Conservation (phyloP, 2,797 vertebrate genomes). For the Danio aesculapii region DNA sequence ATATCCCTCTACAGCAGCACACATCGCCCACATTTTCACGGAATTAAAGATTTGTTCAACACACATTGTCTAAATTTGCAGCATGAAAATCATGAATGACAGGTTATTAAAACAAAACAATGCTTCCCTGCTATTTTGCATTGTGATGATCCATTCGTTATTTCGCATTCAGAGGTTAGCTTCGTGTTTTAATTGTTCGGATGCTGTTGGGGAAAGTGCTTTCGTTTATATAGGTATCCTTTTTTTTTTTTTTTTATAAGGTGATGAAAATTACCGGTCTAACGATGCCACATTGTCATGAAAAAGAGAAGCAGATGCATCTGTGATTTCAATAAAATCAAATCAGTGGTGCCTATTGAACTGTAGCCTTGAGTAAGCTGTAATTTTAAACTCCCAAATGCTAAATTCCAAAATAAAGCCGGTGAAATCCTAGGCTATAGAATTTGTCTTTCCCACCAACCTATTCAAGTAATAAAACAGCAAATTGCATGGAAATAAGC, state of each 20-base stretch:
- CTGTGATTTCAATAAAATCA: slow-evolving; percentile 43
- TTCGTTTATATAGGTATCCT: background rate
- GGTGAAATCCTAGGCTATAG: slow-evolving; percentile 18
- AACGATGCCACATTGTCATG: slow-evolving; percentile 7
- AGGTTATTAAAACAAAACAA: slow-evolving; percentile 22
- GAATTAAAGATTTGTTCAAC: background rate
- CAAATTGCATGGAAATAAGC: slow-evolving; percentile 62
- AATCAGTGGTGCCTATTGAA: slow-evolving; percentile 36
- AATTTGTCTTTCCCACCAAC: slow-evolving; percentile 47
- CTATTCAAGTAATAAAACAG: slow-evolving; percentile 53
- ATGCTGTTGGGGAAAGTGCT: background rate
- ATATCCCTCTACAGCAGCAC: background rate
- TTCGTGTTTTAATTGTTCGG: slow-evolving; percentile 15
- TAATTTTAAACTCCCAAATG: slow-evolving; percentile 40
- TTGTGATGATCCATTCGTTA: background rate
- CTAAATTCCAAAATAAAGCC: slow-evolving; percentile 36
- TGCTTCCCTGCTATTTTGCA: background rate
- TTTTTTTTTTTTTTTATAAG: background rate
- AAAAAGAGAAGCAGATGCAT: slow-evolving; percentile 37
- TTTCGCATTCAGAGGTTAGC: slow-evolving; percentile 7
- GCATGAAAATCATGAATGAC: background rate
- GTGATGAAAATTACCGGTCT: slow-evolving; percentile 21
- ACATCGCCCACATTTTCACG: background rate
- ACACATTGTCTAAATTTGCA: background rate
- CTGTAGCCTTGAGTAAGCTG: slow-evolving; percentile 33